phyloP scores from a whole-genome alignment of 1,140 invertebrate genomes.

The Caenorhabditis briggsae region DNA sequence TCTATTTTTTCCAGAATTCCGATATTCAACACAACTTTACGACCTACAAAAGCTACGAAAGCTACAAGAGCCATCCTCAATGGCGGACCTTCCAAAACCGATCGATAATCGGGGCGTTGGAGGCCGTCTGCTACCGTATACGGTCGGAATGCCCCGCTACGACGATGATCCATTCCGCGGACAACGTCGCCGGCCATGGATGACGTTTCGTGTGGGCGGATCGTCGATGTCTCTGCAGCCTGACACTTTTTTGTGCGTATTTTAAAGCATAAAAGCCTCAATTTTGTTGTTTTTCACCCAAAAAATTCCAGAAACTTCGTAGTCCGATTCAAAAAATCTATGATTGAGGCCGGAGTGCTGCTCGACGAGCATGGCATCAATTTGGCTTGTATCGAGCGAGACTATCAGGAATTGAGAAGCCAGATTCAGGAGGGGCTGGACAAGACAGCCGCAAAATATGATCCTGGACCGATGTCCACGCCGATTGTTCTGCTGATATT shows the following conservation, averaged over 20 bases:
- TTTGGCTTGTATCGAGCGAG: no score
- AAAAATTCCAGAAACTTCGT: background rate
- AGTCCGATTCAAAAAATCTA: no score
- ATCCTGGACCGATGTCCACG: background rate
- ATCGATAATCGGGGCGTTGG: background rate
- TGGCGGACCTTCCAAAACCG: no score
- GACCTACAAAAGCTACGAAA: no score
- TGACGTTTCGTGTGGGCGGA: background rate
- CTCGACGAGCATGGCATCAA: no score
- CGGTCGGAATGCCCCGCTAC: background rate
- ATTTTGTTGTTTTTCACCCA: background rate
- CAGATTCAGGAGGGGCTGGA: background rate
- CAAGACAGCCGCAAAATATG: background rate
- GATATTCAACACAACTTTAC: no score
- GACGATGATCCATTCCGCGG: slow-evolving; percentile 9
- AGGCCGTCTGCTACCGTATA: background rate
- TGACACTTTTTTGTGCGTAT: slow-evolving; percentile 10
- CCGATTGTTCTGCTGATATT: background rate
- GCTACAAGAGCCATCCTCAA: no score
- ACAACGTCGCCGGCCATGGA: slow-evolving; percentile 18
- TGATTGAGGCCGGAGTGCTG: no score
- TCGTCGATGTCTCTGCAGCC: background rate
- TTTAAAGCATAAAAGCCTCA: background rate
- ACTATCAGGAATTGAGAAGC: background rate
- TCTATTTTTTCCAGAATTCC: no score